Evolutionary conservation across 2,888 invertebrate species (phyloP).

Genomic region (Prionchulus punctatus): DNA sequence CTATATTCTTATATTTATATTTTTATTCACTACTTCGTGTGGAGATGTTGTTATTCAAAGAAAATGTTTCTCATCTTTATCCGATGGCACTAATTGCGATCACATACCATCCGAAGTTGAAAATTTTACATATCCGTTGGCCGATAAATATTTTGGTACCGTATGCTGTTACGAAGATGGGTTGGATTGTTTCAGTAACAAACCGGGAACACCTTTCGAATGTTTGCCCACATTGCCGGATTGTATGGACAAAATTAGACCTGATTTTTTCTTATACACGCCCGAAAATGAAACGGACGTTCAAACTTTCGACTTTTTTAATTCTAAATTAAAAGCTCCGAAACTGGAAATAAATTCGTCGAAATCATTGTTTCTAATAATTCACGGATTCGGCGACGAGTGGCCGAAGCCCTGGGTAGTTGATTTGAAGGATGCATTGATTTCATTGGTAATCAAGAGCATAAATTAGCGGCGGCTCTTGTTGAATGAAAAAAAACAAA

Average conservation of each 20-base stretch:
- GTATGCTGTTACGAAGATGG: neutral
- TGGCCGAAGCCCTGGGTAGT: slow-evolving; percentile 1
- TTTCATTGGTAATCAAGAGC: neutral
- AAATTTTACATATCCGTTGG: too few species aligned
- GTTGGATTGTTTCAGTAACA: neutral
- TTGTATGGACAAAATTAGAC: neutral
- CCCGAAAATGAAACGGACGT: neutral
- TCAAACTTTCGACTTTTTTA: neutral
- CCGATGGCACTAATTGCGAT: too few species aligned
- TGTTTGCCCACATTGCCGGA: neutral
- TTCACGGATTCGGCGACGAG: slow-evolving; percentile 10
- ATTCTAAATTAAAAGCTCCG: neutral
- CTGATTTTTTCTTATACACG: neutral
- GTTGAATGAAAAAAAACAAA: too few species aligned
- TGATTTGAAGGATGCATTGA: neutral
- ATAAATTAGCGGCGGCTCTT: too few species aligned
- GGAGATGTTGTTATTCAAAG: too few species aligned
- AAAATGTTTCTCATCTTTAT: too few species aligned
- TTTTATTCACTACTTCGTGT: too few species aligned
- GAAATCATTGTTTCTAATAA: neutral
- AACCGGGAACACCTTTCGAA: neutral
- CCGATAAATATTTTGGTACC: neutral
- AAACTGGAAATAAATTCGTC: neutral
- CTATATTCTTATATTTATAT: too few species aligned
- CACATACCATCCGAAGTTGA: too few species aligned